These are phyloP conservation scores for Acronicta aceris DNA, from an alignment of 2,888 invertebrate genomes.

Conservation along the genomic window DNA sequence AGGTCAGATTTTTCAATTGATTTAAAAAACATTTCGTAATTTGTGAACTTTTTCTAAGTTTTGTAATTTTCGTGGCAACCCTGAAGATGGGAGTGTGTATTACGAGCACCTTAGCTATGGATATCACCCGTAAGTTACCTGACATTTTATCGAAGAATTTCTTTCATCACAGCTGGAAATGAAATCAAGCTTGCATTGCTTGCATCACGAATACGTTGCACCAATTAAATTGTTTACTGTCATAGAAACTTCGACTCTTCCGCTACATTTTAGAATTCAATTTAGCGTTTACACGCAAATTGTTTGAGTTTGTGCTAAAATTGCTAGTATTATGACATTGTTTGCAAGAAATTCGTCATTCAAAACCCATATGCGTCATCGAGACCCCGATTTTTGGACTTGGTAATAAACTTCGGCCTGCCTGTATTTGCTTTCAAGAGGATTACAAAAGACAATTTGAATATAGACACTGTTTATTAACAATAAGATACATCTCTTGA, in stretches of 20 bases:
- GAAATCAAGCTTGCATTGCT: constrained; percentile 34
- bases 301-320: constrained; percentile 34
- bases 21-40: neutral
- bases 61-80: constrained; percentile 37
- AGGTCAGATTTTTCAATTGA: constrained; percentile 38
- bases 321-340: constrained; percentile 37
- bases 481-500: neutral
- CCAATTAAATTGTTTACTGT: constrained; percentile 22
- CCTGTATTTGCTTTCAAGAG: neutral
- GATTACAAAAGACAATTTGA: constrained; percentile 1
- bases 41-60: constrained; percentile 20
- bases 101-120: constrained; percentile 82
- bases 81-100: constrained; percentile 80
- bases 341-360: constrained; percentile 30
- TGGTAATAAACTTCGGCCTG: constrained; percentile 18
- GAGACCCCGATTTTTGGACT: constrained; percentile 28
- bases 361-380: constrained; percentile 14
- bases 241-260: constrained; percentile 15
- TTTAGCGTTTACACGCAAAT: constrained; percentile 18
- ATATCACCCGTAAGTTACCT: constrained; percentile 81
- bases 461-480: neutral
- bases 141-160: constrained; percentile 6
- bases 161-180: constrained; percentile 18
- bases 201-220: constrained; percentile 44
- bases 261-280: constrained; percentile 9